A percentile compares a stretch with the other conserved stretches of the same genome.
phyloP scores from a whole-genome alignment of 2,113 vertebrate species.

The Archilochus colubris region DNA sequence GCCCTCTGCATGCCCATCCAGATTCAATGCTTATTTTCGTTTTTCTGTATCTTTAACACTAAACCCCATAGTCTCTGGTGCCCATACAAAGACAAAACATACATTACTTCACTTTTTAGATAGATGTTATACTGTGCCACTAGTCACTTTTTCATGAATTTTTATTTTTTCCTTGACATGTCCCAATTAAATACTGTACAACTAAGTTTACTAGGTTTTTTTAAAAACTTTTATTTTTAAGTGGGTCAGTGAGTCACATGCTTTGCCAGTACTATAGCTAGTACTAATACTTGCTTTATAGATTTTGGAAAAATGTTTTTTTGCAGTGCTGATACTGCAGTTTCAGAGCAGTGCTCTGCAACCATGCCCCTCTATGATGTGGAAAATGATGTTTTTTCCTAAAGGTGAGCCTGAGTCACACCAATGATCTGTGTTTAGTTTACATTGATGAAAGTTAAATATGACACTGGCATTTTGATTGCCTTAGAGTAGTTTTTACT shows the following conservation, averaged over 20 bases:
- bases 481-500: neutral
- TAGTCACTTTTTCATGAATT: neutral
- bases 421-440: neutral
- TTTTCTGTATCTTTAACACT: neutral
- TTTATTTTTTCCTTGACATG: neutral
- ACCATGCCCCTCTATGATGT: neutral
- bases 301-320: neutral
- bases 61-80: neutral
- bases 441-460: neutral
- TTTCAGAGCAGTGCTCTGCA: neutral
- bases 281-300: neutral
- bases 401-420: neutral
- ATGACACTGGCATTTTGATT: neutral
- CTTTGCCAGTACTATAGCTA: neutral
- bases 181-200: neutral
- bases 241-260: neutral
- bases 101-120: neutral
- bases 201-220: neutral
- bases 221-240: neutral
- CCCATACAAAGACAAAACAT: neutral
- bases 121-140: neutral
- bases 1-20: too few species aligned
- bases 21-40: neutral
- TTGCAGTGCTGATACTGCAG: neutral
- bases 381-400: fast-evolving